Evolutionary conservation across 2,797 vertebrate species (phyloP).

Genomic region (Pipistrellus kuhlii): DNA sequence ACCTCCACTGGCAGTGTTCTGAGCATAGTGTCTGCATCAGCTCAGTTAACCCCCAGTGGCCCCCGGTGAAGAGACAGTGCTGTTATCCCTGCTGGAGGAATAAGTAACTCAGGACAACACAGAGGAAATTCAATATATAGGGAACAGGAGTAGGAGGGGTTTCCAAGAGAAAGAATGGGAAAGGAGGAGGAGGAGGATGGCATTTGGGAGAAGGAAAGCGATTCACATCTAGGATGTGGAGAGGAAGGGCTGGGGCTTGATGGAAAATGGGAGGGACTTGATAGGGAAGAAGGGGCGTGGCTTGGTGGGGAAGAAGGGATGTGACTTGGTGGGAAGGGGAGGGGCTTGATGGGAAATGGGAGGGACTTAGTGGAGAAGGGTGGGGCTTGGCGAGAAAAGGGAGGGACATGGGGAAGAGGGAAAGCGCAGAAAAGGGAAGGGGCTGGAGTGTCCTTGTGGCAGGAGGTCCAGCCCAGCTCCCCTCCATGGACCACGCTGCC

Average conservation of each 20-base stretch:
- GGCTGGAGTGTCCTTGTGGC: not conserved
- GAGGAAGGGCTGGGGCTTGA: not conserved
- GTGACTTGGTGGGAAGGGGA: not conserved
- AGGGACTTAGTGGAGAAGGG: no score
- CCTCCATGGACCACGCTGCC: fast-evolving
- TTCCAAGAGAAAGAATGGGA: not conserved
- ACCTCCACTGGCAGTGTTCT: not conserved
- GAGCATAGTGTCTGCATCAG: fast-evolving
- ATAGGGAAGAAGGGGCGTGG: fast-evolving
- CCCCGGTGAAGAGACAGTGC: fast-evolving
- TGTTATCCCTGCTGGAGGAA: not conserved
- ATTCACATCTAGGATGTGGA: fast-evolving
- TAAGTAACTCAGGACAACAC: fast-evolving
- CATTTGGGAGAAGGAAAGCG: not conserved
- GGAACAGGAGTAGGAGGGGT: not conserved
- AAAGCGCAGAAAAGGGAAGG: not conserved
- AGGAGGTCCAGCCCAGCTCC: no score
- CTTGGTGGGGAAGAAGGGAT: not conserved
- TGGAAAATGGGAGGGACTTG: not conserved
- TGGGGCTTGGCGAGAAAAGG: no score
- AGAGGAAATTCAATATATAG: fast-evolving
- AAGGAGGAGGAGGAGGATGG: no score
- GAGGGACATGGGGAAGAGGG: no score
- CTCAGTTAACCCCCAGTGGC: no score
- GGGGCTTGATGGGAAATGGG: not conserved